Evolutionary conservation across 2,113 vertebrate species (phyloP).

Genomic region (Hemiprocne comata): DNA sequence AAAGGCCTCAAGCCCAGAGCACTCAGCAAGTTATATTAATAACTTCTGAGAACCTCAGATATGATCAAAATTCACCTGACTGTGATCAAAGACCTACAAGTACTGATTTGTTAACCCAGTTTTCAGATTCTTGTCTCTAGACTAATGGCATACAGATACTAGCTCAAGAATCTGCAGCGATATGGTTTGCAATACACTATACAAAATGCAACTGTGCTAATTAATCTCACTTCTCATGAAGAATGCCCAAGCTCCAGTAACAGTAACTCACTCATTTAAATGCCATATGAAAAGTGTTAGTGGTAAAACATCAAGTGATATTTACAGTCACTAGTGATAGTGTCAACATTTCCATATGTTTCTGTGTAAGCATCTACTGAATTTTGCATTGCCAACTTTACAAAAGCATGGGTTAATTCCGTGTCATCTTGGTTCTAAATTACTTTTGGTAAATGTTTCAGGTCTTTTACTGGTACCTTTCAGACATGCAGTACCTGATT

Average conservation of each 20-base stretch:
- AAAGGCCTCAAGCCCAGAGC: background rate
- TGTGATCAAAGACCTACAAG: background rate
- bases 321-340: background rate
- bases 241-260: background rate
- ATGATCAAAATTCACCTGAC: background rate
- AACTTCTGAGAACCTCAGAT: background rate
- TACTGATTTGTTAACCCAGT: background rate
- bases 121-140: background rate
- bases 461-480: background rate
- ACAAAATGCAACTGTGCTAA: background rate
- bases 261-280: background rate
- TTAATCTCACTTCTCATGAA: background rate
- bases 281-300: background rate
- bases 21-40: fast-evolving
- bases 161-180: background rate
- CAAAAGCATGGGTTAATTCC: background rate
- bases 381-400: background rate
- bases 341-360: fast-evolving
- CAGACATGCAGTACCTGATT: too few relatives aligned
- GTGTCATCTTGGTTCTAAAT: background rate
- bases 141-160: background rate
- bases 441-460: background rate
- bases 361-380: fast-evolving
- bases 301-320: background rate
- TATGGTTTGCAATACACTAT: background rate